Evolutionary conservation across 2,797 vertebrate species (phyloP).

Genomic region (Hydrolagus colliei): DNA sequence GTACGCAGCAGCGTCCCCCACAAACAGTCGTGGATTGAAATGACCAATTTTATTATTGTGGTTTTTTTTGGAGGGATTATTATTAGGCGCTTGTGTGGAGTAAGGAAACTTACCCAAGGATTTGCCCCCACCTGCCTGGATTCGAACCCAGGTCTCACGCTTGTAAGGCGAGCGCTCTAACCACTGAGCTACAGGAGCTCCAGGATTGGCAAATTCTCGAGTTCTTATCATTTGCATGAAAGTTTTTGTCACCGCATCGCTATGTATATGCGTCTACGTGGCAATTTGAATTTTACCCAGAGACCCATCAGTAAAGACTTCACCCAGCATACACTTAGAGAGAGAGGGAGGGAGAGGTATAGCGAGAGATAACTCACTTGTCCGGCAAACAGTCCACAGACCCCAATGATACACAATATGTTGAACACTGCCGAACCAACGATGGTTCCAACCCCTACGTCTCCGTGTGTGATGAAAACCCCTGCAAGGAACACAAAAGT

Average conservation of each 20-base stretch:
- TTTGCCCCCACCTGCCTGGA: too few species aligned
- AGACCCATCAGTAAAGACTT: neutral
- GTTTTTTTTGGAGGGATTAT: too few species aligned
- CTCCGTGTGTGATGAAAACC: slow-evolving; percentile 94
- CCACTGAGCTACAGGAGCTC: too few species aligned
- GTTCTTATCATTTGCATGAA: neutral
- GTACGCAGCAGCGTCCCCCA: too few species aligned
- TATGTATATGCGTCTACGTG: neutral
- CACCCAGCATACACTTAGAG: neutral
- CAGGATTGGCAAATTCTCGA: too few species aligned
- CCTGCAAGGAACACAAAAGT: slow-evolving; percentile 54
- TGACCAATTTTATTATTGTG: too few species aligned
- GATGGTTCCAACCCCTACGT: slow-evolving; percentile 93
- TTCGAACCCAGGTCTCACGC: too few species aligned
- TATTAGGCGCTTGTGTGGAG: too few species aligned
- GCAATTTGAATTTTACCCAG: too few species aligned
- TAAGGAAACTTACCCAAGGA: too few species aligned
- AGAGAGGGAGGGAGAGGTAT: neutral
- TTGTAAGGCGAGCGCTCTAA: too few species aligned
- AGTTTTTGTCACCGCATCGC: neutral
- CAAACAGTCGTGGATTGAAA: too few species aligned
- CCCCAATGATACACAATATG: slow-evolving; percentile 92
- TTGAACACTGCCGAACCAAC: slow-evolving; percentile 97
- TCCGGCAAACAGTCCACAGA: slow-evolving; percentile 90
- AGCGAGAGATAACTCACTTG: slow-evolving; percentile 63